Percentiles rank a stretch among this genome's conserved stretches.
Conservation (phyloP, 2,113 vertebrate species). For the Chlorocebus sabaeus region DNA sequence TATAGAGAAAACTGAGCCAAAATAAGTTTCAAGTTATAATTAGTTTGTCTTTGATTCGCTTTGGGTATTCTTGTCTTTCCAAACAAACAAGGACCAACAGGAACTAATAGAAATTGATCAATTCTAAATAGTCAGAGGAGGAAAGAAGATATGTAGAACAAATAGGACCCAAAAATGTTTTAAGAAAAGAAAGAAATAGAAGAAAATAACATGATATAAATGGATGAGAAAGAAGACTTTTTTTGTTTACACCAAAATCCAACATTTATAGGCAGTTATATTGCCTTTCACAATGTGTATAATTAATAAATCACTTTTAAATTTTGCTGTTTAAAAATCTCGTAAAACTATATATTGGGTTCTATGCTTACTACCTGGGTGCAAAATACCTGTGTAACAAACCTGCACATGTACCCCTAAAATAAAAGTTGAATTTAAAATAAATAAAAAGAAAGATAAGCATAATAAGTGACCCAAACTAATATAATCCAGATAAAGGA, state of each 20-base stretch:
- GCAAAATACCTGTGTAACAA: no score
- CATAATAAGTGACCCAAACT: no score
- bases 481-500: no score
- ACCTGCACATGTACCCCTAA: no score
- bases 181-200: background rate
- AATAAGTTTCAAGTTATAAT: background rate
- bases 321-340: background rate
- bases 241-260: background rate
- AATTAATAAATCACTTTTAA: background rate
- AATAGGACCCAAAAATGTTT: background rate
- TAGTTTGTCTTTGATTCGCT: slow-evolving; percentile 2
- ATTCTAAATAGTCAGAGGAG: background rate
- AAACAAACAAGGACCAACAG: background rate
- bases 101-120: background rate
- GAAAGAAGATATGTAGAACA: background rate
- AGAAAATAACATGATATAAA: background rate
- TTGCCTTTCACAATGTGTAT: background rate
- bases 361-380: no score
- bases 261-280: background rate
- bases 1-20: background rate
- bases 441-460: no score
- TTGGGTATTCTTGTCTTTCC: background rate
- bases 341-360: background rate
- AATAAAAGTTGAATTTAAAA: no score
- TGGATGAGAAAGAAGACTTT: background rate